Evolutionary conservation across 2,113 vertebrate species (phyloP), one percentile per base, ranked within the genome.

Genomic region (Xenopus borealis): DNA sequence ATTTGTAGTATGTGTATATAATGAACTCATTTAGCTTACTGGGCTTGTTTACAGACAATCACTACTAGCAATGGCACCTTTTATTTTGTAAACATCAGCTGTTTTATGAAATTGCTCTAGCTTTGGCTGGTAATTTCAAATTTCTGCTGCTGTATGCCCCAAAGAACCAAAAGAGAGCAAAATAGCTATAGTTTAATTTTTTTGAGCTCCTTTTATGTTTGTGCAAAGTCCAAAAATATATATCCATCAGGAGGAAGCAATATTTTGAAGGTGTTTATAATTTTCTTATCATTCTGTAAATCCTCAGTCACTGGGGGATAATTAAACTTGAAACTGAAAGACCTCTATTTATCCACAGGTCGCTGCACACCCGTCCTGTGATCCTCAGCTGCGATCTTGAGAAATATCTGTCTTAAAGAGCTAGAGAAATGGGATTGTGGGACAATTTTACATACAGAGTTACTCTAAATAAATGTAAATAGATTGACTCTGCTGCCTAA

Each of bases 281-380:
- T 64, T 76, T 77, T 77, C 64, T 78, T 77, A 77, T 69, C 66
- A 66, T 66, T 7, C 33, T 77, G 27, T 64, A 67, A 67, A 19
- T 61, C 72, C 27, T 59, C 67, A 64, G 80, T 57, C 3, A 10
- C 40, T 66, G 57, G 10, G 57, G n/a, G 78, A 72, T 79, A 80
- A 78, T 77, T 83, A 20, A 53, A 78, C 57, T 81, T 63, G 58
- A 80, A 83, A 58, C 61, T 69, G 62, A 80, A 84, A 81, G 69
- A 65, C 61, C 47, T 72, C 12, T 80, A 0, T 19, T 81, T 77
- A 81, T 80, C 74, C 50, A 66, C 33, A 72, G 46, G 69, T 75
- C 67, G 73, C 58, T 83, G n/a, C 6, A 64, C 57, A 23, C 18
- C 80, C 66, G 62, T 44, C n/a, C 78, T 57, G 70, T 76, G 70